Evolutionary conservation across 2,797 vertebrate species (phyloP).

Genomic region (Pseudomugil tenellus): DNA sequence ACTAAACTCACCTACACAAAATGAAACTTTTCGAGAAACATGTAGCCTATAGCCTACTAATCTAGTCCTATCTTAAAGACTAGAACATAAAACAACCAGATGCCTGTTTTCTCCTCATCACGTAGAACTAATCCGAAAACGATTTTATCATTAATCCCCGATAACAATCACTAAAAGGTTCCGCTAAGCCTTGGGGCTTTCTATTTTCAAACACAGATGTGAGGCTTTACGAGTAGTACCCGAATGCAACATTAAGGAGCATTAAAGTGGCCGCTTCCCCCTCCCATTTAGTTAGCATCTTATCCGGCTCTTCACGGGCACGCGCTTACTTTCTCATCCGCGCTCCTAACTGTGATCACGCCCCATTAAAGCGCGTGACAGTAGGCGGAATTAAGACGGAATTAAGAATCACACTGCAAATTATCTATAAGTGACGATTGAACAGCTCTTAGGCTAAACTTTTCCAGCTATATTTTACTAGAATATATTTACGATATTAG

Average conservation of each 20-base stretch:
- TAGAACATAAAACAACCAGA: not conserved
- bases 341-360: not conserved
- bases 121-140: not conserved
- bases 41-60: too few relatives aligned
- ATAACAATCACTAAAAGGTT: constrained; percentile 2
- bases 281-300: constrained; percentile 24
- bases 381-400: too few relatives aligned
- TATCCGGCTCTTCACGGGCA: constrained; percentile 7
- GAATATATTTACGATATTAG: too few relatives aligned
- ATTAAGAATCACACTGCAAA: too few relatives aligned
- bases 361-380: not conserved
- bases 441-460: too few relatives aligned
- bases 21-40: not conserved
- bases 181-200: not conserved
- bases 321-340: constrained; percentile 8
- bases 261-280: constrained; percentile 43
- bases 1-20: too few relatives aligned
- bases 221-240: constrained; percentile 1
- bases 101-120: not conserved
- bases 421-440: too few relatives aligned
- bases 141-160: not conserved
- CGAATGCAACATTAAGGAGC: constrained; percentile 54
- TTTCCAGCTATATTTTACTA: too few relatives aligned
- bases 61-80: not conserved
- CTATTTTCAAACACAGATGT: rapidly evolving